A percentile compares a stretch with the other conserved stretches of the same genome.
Evolutionary conservation across 2,797 vertebrate genomes (phyloP).

Genomic region (Cryptoblepharus egeriae): DNA sequence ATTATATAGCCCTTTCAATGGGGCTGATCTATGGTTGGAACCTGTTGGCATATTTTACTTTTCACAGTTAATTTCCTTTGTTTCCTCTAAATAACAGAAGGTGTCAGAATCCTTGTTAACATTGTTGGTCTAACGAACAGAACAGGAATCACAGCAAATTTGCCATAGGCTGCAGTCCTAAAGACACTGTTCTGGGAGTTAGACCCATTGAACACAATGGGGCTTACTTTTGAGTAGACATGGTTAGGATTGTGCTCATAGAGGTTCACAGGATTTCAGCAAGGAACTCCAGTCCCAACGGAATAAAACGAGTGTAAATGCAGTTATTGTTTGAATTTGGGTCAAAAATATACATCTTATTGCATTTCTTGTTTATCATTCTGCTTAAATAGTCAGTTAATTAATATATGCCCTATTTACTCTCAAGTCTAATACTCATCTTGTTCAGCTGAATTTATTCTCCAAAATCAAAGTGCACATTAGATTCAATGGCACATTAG

Average conservation of each 20-base stretch:
- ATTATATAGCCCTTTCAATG: slow-evolving; percentile 26
- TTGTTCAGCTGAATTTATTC: no score
- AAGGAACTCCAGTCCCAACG: no score
- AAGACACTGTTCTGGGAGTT: no score
- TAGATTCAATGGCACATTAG: no score
- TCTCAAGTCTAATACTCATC: no score
- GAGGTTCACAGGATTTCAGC: not conserved
- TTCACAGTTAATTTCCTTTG: slow-evolving; percentile 19
- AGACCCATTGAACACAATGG: no score
- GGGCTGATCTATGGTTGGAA: not conserved
- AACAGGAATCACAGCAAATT: not conserved
- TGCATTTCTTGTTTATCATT: not conserved
- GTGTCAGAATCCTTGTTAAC: not conserved
- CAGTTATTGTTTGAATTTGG: not conserved
- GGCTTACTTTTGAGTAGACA: no score
- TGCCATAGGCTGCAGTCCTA: no score
- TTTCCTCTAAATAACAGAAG: not conserved
- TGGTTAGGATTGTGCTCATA: no score
- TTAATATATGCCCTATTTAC: no score
- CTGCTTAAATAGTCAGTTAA: not conserved
- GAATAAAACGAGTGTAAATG: not conserved
- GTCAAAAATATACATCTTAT: no score
- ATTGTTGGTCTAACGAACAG: not conserved
- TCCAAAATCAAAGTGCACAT: no score
- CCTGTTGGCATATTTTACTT: not conserved